These are phyloP conservation scores for Orchestes rusci DNA, from an alignment of 2,888 invertebrate species.

Conservation along the genomic window DNA sequence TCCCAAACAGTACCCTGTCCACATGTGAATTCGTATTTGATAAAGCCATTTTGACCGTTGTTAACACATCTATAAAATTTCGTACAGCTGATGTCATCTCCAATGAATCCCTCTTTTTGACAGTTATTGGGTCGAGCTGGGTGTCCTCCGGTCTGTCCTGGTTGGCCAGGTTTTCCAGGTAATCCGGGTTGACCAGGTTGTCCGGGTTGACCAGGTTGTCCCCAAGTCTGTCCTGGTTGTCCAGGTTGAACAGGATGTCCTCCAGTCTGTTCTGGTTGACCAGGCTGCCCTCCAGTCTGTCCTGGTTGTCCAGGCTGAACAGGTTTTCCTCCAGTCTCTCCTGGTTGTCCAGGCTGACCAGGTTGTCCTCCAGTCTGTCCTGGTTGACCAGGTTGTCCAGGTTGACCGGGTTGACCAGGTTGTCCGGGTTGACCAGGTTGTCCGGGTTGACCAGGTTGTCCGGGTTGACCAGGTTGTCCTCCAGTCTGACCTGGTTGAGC, in stretches of 20 bases:
- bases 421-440: slow-evolving; percentile 23
- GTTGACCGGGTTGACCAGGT: slow-evolving; percentile 3
- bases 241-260: background rate
- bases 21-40: slow-evolving; percentile 65
- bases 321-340: slow-evolving; percentile 1
- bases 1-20: slow-evolving; percentile 76
- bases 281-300: slow-evolving; percentile 1
- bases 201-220: slow-evolving; percentile 14
- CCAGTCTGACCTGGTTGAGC: background rate
- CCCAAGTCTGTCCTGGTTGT: background rate
- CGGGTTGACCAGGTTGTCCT: background rate
- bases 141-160: slow-evolving; percentile 39
- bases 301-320: slow-evolving; percentile 1
- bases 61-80: slow-evolving; percentile 70
- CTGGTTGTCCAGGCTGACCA: background rate
- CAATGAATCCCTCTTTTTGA: slow-evolving; percentile 61
- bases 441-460: background rate
- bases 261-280: slow-evolving; percentile 9
- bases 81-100: slow-evolving; percentile 61
- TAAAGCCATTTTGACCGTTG: slow-evolving; percentile 52
- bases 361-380: slow-evolving; percentile 15
- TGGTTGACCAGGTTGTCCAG: slow-evolving; percentile 11
- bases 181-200: slow-evolving; percentile 10
- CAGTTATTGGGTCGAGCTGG: slow-evolving; percentile 24
- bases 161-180: slow-evolving; percentile 14